Conservation (phyloP, 2,888 invertebrate species). For the Siphlonurus alternatus region DNA sequence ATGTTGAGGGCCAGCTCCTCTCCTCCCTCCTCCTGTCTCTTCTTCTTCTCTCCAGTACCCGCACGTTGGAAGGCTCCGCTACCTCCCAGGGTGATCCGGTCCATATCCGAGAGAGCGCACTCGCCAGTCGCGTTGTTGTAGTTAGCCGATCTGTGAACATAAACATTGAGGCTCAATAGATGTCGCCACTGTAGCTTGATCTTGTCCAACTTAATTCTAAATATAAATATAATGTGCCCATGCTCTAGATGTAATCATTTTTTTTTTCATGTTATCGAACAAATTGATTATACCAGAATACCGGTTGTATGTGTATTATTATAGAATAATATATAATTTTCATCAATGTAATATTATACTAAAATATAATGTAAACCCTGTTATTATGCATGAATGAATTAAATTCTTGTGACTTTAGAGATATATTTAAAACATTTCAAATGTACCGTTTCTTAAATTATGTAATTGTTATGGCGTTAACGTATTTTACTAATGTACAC, state of each 20-base stretch:
- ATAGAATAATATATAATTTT: background rate
- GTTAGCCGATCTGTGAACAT: constrained; percentile 62
- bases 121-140: constrained; percentile 71
- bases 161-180: background rate
- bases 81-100: constrained; percentile 73
- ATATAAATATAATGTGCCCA: background rate
- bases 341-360: background rate
- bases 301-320: background rate
- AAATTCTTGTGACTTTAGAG: background rate
- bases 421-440: background rate
- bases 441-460: no score
- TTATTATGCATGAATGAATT: no score
- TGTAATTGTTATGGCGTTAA: no score
- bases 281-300: background rate
- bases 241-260: no score
- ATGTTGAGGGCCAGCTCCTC: background rate
- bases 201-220: no score
- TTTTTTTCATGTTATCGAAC: background rate
- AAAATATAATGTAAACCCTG: background rate
- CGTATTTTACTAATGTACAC: no score
- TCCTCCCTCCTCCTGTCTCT: background rate
- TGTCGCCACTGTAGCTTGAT: background rate
- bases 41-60: constrained; percentile 17
- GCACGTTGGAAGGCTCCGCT: constrained; percentile 56
- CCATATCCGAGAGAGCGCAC: constrained; percentile 82